Evolutionary conservation across 2,797 vertebrate genomes (phyloP).

Genomic region (Allobates femoralis): DNA sequence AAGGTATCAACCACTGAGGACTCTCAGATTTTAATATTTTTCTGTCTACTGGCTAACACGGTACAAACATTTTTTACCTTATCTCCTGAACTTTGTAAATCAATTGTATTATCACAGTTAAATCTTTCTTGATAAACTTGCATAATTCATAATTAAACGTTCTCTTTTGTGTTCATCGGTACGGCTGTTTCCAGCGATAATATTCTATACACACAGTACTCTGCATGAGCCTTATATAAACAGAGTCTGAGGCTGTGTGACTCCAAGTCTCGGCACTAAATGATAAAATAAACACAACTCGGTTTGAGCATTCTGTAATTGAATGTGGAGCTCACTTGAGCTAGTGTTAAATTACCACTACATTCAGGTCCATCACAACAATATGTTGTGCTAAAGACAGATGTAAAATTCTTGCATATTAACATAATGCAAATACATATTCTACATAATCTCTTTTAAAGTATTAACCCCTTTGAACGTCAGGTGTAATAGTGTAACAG

Average conservation of each 20-base stretch:
- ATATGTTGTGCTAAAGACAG: neutral
- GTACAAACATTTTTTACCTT: no score
- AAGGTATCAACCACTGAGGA: no score
- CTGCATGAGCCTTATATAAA: constrained; percentile 9
- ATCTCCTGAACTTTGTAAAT: neutral
- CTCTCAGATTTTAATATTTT: no score
- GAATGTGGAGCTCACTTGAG: neutral
- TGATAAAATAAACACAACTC: constrained; percentile 21
- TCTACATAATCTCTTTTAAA: neutral
- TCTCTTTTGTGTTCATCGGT: neutral
- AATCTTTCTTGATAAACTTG: neutral
- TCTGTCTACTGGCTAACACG: no score
- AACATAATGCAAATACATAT: neutral
- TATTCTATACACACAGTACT: constrained; percentile 9
- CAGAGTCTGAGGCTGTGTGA: constrained; percentile 13
- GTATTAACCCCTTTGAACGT: neutral
- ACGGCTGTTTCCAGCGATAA: neutral
- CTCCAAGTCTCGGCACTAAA: neutral
- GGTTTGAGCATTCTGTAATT: constrained; percentile 3
- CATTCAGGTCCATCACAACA: neutral
- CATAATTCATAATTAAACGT: constrained; percentile 9
- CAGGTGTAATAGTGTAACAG: neutral
- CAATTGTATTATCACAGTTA: neutral
- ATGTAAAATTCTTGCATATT: neutral
- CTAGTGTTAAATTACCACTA: neutral